phyloP scores from a whole-genome alignment of 2,113 vertebrate genomes.

The Neotoma lepida region DNA sequence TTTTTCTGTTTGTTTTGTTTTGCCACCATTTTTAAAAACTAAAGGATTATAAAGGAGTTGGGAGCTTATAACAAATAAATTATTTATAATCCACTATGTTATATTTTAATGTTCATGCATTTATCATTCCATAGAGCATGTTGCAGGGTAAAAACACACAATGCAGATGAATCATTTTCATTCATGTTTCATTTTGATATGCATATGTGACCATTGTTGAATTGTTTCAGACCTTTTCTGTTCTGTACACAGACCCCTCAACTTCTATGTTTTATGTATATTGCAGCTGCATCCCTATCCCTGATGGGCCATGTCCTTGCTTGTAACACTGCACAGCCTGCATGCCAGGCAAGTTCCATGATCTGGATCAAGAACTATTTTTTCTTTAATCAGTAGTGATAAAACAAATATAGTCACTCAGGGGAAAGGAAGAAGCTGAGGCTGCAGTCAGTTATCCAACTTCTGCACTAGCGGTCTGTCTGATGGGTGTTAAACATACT shows the following conservation, averaged over 20 bases:
- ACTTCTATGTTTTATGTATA: not conserved
- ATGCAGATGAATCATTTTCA: not conserved
- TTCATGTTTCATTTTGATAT: not conserved
- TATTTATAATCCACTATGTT: not conserved
- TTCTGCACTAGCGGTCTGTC: not conserved
- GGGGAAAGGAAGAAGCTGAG: not conserved
- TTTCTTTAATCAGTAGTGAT: conserved; percentile 3
- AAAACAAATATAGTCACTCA: conserved; percentile 52
- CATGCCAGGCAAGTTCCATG: not conserved
- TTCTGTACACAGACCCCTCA: not conserved
- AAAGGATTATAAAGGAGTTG: not conserved
- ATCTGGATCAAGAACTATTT: conserved; percentile 3
- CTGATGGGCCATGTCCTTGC: not conserved
- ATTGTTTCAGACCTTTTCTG: not conserved
- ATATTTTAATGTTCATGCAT: not conserved
- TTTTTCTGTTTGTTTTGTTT: too few species aligned
- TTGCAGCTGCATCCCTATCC: not conserved
- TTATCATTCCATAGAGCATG: not conserved
- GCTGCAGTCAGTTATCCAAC: not conserved
- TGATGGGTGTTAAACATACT: not conserved
- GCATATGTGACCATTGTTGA: not conserved
- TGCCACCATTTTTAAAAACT: not conserved
- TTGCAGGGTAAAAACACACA: not conserved
- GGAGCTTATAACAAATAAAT: not conserved
- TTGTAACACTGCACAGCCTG: not conserved